Base-by-base conservation (phyloP, 2,797 vertebrate species). In the Gymnoscopelus microlampas region DNA sequence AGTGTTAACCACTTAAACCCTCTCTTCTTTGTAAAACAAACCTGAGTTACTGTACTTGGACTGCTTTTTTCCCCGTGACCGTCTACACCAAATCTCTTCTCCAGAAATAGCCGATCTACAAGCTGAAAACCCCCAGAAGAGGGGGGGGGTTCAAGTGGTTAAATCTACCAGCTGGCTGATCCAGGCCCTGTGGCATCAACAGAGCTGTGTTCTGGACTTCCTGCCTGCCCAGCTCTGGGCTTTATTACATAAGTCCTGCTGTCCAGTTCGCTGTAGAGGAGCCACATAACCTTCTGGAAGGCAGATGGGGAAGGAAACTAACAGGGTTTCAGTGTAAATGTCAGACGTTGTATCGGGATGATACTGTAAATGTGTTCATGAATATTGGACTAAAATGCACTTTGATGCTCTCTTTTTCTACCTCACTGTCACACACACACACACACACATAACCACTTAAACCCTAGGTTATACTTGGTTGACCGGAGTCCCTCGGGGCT, bases 191-290 rank as follows among this genome's bases (percentile, higher is more conserved):
- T 6, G 74, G 74, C 63, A 55, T 73, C 63, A 59, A 58, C 63
- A 49, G 68, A 73, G 29, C 54, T n/a, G 29, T 63, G 78, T 53
- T 63, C 66, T 76, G 59, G 15, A 85, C 63, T 55, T 53, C 49
- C 65, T 70, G 29, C 49, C 54, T 67, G 64, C 32, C 66, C 54
- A 66, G 75, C 73, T 69, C 70, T 55, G 59, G 2, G 10, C 75
- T 74, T 75, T 7, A 29, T 91, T 89, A 80, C 48, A 0, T 81
- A 84, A 85, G 49, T 76, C 53, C 53, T 58, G 59, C 66, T 79
- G 35, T 60, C 57, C 35, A 9, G 4, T 23, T 10, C 3, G 6
- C n/a, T 9, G 32, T 61, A 51, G 23, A 19, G 53, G 53, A 23
- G 19, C 7, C n/a, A 24, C 53, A 54, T 47, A 14, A 26, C 9